Percentiles rank a stretch among this genome's conserved stretches.
These are phyloP conservation scores for Macaca mulatta DNA, from an alignment of 2,113 vertebrate species.

Conservation along the genomic window DNA sequence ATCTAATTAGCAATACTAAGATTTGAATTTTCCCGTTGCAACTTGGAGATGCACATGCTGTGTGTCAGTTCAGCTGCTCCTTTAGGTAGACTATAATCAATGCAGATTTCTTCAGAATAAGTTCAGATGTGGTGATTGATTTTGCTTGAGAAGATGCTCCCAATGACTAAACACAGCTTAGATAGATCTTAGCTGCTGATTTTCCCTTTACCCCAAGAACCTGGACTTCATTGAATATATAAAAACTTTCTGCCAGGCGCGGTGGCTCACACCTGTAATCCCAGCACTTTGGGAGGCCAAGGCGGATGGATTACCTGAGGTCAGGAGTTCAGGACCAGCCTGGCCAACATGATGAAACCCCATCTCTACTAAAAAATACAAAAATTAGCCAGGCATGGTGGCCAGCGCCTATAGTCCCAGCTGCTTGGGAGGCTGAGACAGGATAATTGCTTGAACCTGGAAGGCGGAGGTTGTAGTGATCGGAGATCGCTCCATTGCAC, in stretches of 20 bases:
- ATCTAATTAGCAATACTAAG: constrained; percentile 5
- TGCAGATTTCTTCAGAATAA: not conserved
- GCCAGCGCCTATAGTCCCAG: no score
- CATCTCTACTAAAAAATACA: no score
- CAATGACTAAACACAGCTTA: not conserved
- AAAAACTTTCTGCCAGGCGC: not conserved
- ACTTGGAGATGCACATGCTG: not conserved
- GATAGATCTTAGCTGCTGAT: not conserved
- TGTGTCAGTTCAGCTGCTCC: not conserved
- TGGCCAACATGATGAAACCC: no score
- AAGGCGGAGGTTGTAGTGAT: no score
- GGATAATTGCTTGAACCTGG: no score
- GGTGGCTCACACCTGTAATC: no score
- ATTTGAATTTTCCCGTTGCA: not conserved
- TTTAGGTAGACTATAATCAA: not conserved
- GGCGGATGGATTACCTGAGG: no score
- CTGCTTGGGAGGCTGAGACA: no score
- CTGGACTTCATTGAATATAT: not conserved
- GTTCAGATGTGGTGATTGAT: not conserved
- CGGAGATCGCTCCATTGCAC: accelerated
- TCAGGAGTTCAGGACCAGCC: no score
- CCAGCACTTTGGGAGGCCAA: no score
- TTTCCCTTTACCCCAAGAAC: not conserved
- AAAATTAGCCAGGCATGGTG: no score
- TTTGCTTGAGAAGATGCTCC: not conserved